These are phyloP conservation scores for Hymenopus coronatus DNA, from an alignment of 2,888 invertebrate species.

Conservation along the genomic window DNA sequence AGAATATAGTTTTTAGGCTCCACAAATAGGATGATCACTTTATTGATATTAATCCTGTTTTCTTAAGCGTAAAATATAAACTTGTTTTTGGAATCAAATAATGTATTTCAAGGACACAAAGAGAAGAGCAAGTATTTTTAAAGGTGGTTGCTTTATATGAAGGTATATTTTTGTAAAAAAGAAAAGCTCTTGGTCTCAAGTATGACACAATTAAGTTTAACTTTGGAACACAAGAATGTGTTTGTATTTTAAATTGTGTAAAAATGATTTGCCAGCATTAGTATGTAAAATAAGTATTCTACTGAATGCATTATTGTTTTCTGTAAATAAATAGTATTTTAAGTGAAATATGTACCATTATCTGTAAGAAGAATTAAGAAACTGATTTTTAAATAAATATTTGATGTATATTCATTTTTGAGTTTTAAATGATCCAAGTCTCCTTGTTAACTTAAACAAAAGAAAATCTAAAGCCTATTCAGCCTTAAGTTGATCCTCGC, in stretches of 20 bases:
- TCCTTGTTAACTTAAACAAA: too few species aligned
- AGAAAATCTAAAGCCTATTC: too few species aligned
- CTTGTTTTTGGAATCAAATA: too few species aligned
- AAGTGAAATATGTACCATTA: not conserved
- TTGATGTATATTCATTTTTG: not conserved
- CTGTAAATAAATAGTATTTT: not conserved
- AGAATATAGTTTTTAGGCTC: too few species aligned
- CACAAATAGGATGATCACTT: too few species aligned
- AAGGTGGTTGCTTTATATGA: not conserved
- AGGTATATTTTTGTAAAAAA: not conserved
- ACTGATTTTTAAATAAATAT: not conserved
- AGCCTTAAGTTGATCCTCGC: too few species aligned
- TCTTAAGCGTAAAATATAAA: too few species aligned
- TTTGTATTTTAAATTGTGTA: not conserved
- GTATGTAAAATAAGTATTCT: not conserved
- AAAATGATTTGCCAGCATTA: not conserved
- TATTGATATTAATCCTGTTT: too few species aligned
- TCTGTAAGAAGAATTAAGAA: not conserved
- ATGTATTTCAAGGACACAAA: too few species aligned
- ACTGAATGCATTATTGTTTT: not conserved
- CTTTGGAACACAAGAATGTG: not conserved
- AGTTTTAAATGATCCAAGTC: not conserved
- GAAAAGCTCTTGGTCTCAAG: not conserved
- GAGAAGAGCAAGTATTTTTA: too few species aligned
- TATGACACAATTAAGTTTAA: not conserved